These are phyloP conservation scores for Eriosoma lanigerum DNA, from an alignment of 1,140 invertebrate species.

Conservation along the genomic window DNA sequence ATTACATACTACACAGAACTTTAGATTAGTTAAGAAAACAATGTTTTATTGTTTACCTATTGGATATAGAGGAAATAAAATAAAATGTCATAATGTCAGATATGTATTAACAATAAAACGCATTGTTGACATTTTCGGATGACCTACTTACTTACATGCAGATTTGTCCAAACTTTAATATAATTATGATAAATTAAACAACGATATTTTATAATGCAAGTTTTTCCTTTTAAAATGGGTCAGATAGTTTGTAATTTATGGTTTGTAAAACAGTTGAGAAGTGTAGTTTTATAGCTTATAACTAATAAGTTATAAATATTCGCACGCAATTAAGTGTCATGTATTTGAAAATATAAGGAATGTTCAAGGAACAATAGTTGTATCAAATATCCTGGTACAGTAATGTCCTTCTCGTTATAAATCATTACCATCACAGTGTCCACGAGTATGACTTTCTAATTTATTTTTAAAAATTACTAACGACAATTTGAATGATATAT, in stretches of 20 bases:
- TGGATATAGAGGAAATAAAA: neutral
- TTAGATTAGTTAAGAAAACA: constrained; percentile 17
- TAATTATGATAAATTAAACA: too few species aligned
- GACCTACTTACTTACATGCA: constrained; percentile 20
- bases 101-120: constrained; percentile 31
- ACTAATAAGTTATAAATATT: neutral
- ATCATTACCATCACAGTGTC: neutral
- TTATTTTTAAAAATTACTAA: constrained; percentile 39
- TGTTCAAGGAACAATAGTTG: constrained; percentile 8
- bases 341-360: neutral
- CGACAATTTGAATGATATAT: constrained; percentile 14
- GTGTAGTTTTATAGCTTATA: too few species aligned
- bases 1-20: neutral
- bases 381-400: constrained; percentile 30
- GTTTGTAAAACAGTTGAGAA: neutral
- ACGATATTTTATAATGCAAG: too few species aligned
- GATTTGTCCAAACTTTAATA: too few species aligned
- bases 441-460: constrained; percentile 25
- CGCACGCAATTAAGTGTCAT: neutral
- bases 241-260: neutral
- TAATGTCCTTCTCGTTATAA: constrained; percentile 20
- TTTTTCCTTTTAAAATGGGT: too few species aligned
- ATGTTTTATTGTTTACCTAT: neutral
- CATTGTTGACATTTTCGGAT: constrained; percentile 28
- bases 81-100: constrained; percentile 27